A percentile compares a stretch with the other conserved stretches of the same genome.
Conservation (phyloP, 2,888 invertebrate genomes). For the Helicoverpa assulta region DNA sequence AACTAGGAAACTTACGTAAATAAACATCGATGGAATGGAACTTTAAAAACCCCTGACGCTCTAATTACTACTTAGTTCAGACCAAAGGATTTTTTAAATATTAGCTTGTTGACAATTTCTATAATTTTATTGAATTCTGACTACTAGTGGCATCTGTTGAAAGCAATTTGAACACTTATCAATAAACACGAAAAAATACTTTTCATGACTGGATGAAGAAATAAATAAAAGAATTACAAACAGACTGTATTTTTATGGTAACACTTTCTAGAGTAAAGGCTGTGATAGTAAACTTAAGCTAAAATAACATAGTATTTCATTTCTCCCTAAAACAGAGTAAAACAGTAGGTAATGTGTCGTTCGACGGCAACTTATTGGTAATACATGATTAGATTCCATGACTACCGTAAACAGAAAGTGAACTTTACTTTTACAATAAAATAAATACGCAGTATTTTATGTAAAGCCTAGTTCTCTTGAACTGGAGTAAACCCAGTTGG, state of each 20-base stretch:
- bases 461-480: not conserved
- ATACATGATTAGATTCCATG: not conserved
- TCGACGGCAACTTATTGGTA: not conserved
- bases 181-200: slow-evolving; percentile 8
- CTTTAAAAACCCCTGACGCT: no score
- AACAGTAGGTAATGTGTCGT: not conserved
- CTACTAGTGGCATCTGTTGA: slow-evolving; percentile 74
- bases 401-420: not conserved
- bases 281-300: not conserved
- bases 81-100: not conserved
- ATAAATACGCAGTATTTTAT: not conserved
- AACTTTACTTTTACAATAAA: not conserved
- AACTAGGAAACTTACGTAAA: no score
- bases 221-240: not conserved
- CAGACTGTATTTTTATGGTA: not conserved
- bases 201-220: not conserved
- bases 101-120: not conserved
- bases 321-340: not conserved
- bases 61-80: not conserved
- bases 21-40: no score
- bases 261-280: not conserved
- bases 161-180: slow-evolving; percentile 63
- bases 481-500: slow-evolving; percentile 8
- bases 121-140: slow-evolving; percentile 1
- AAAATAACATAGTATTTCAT: not conserved